These are phyloP conservation scores for Phalangium opilio DNA, from an alignment of 2,888 invertebrate species.

Conservation along the genomic window DNA sequence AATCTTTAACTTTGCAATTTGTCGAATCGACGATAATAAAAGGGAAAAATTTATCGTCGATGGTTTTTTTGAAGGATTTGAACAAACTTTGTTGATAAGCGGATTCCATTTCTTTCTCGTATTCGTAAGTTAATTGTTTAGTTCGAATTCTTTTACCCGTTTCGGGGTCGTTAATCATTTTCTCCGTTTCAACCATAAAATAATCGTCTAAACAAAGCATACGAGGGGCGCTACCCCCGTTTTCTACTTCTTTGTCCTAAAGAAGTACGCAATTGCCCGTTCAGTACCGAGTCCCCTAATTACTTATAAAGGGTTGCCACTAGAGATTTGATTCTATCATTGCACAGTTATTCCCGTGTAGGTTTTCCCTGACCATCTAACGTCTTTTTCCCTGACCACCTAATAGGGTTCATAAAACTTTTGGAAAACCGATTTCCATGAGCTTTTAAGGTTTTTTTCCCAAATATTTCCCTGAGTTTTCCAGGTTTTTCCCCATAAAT, in stretches of 20 bases:
- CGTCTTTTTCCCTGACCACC: no score
- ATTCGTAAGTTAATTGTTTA: slow-evolving; percentile 71
- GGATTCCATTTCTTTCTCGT: slow-evolving; percentile 66
- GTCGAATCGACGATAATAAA: slow-evolving; percentile 86
- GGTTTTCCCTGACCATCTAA: no score
- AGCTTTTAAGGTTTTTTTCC: no score
- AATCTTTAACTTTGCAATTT: slow-evolving; percentile 62
- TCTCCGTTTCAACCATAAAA: slow-evolving; percentile 56
- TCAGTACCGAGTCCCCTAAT: no score
- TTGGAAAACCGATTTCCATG: no score
- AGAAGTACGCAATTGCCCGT: no score
- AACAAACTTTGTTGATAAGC: slow-evolving; percentile 63
- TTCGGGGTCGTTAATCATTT: slow-evolving; percentile 47
- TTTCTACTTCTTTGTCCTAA: slow-evolving; percentile 57
- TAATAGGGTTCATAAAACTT: no score
- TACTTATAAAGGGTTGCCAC: no score
- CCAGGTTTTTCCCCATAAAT: no score
- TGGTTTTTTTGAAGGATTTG: slow-evolving; percentile 76
- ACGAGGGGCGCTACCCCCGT: slow-evolving; percentile 73
- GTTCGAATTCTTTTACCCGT: slow-evolving; percentile 53
- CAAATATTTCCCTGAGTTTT: no score
- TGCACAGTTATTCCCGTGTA: no score
- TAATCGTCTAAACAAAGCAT: slow-evolving; percentile 91
- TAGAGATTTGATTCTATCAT: no score
- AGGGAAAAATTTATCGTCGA: slow-evolving; percentile 76